Evolutionary conservation across 2,888 invertebrate species (phyloP).

Genomic region (Tenthredo mesomela): DNA sequence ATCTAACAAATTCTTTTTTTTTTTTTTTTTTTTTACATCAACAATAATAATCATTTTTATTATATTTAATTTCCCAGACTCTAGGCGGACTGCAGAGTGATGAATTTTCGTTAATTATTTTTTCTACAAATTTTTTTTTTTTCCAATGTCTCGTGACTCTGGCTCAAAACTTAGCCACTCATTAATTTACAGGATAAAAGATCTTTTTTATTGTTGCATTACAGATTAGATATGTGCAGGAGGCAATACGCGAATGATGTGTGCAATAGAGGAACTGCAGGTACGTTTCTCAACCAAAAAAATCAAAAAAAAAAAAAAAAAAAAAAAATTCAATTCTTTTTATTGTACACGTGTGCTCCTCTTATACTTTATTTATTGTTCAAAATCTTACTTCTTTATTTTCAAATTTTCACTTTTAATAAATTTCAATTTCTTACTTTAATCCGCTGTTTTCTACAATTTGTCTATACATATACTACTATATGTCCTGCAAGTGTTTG

Average conservation of each 20-base stretch:
- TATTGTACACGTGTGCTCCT: conserved; percentile 48
- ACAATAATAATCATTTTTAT: conserved; percentile 50
- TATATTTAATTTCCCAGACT: conserved; percentile 34
- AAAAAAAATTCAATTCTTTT: conserved; percentile 58
- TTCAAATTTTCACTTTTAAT: conserved; percentile 39
- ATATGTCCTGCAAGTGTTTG: conserved; percentile 29
- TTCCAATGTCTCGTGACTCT: conserved; percentile 37
- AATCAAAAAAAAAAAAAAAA: conserved; percentile 54
- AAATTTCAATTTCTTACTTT: conserved; percentile 44
- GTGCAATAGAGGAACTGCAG: conserved; percentile 99
- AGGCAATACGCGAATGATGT: conserved; percentile 95
- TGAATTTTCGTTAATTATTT: conserved; percentile 12
- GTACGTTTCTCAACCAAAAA: conserved; percentile 82
- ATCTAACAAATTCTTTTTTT: not conserved
- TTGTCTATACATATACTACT: conserved; percentile 2
- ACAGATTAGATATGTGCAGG: conserved; percentile 99
- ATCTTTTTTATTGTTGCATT: conserved; percentile 83
- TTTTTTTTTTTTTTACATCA: conserved; percentile 42
- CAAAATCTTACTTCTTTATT: conserved; percentile 42
- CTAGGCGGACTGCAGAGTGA: conserved; percentile 43
- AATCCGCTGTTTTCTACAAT: conserved; percentile 18
- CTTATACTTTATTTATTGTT: conserved; percentile 20
- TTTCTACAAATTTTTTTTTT: not conserved
- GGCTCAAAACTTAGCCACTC: conserved; percentile 33
- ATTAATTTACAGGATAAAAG: conserved; percentile 71